Base-by-base conservation (phyloP, 2,113 vertebrate species). In the Psittacara wagleri region DNA sequence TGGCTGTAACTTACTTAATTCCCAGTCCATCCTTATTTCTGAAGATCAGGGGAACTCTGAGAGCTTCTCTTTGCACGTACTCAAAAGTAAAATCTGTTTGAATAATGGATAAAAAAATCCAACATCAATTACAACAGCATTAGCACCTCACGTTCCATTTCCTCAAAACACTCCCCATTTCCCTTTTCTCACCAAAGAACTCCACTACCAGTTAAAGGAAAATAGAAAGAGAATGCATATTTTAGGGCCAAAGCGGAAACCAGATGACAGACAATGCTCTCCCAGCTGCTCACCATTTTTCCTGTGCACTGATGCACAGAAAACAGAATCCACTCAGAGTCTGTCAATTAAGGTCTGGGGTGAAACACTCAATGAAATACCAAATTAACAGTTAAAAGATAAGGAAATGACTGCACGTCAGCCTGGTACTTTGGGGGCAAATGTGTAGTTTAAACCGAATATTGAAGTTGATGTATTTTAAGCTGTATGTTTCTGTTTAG, bases 21-120 rank as follows among this genome's bases (percentile, higher is more conserved):
- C 99, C 99, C 46, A 99, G 98, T 96, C 99, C 99, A 95, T 99
- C 98, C 97, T 99, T 99, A 96, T 98, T 98, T 97, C 98, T 98
- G 97, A 99, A 99, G 95, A 99, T 96, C 69, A 99, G 98, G 31
- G 99, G 99, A 61, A 98, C 97, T 96, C 98, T 97, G 76, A 99
- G 98, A 66, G 98, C 99, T 97, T 99, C 99, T 97, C 98, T 99
- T 95, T 99, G 99, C 94, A 99, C 99, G 52, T 99, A 99, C 84
- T 99, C 99, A 97, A 99, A 99, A 66, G 99, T 99, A 96, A 99
- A 99, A 97, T 99, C 99, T 99, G 98, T 90, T 96, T 89, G 95
- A 96, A 96, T 69, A 96, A 79, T 90, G 95, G 90, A 97, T 28
- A 93, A 73, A 85, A 93, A 78, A 72, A 88, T 83, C 69, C 55